phyloP scores from a whole-genome alignment of 2,888 invertebrate species.

The Parthenolecanium corni region DNA sequence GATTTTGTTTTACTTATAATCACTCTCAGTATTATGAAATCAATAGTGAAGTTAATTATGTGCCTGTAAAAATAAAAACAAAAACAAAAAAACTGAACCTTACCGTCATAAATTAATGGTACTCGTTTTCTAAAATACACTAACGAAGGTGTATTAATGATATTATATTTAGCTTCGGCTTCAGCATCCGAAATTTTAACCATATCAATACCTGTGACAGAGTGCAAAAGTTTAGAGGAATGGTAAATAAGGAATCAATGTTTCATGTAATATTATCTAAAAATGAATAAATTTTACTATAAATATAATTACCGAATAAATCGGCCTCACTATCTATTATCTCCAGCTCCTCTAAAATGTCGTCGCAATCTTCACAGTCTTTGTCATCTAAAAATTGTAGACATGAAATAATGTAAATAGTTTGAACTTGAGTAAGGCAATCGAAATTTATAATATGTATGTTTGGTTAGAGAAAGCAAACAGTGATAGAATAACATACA shows the following conservation, averaged over 20 bases:
- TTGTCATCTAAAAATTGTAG: conserved; percentile 55
- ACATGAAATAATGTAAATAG: not conserved
- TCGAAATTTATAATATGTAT: not conserved
- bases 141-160: conserved; percentile 72
- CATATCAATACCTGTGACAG: conserved; percentile 60
- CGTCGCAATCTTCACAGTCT: conserved; percentile 81
- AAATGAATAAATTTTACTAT: too few relatives aligned
- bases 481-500: conserved; percentile 49
- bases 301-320: conserved; percentile 50
- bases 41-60: too few relatives aligned
- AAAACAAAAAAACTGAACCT: too few relatives aligned
- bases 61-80: too few relatives aligned
- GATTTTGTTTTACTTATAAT: too few relatives aligned
- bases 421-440: not conserved
- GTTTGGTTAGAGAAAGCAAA: not conserved
- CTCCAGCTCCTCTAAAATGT: conserved; percentile 79
- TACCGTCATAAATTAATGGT: conserved; percentile 72
- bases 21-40: too few relatives aligned
- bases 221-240: not conserved
- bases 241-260: not conserved
- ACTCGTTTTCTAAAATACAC: conserved; percentile 75
- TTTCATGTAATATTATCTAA: too few relatives aligned
- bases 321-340: conserved; percentile 93
- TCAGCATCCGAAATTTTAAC: conserved; percentile 77
- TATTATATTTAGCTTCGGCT: conserved; percentile 67